Percentiles rank a stretch among this genome's conserved stretches.
Evolutionary conservation across 2,797 vertebrate species (phyloP).

Genomic region (Sebastes kiyomatsui): DNA sequence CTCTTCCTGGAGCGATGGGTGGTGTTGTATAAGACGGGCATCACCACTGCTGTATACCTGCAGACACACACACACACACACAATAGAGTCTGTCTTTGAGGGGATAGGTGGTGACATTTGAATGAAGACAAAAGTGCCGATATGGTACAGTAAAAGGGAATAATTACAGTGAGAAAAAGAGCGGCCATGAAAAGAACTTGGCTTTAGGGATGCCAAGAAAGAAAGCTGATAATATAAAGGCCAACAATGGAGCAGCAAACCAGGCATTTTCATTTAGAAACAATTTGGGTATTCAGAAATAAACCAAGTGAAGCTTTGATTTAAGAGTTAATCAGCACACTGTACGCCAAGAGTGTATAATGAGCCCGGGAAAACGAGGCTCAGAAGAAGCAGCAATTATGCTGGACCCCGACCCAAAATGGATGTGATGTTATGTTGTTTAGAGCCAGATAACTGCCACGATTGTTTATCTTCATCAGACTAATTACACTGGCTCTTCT

Average conservation of each 20-base stretch:
- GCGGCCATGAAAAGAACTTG: neutral
- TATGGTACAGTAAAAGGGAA: neutral
- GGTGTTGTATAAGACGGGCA: conserved; percentile 92
- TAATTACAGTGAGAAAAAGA: conserved; percentile 27
- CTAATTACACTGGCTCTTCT: conserved; percentile 66
- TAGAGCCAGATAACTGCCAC: conserved; percentile 68
- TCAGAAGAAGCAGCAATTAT: conserved; percentile 60
- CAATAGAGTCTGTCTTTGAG: neutral
- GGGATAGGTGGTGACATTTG: conserved; percentile 25
- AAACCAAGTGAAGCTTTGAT: conserved; percentile 53
- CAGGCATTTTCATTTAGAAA: conserved; percentile 45
- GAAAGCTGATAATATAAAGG: conserved; percentile 13
- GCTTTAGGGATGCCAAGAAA: conserved; percentile 23
- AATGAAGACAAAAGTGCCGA: conserved; percentile 36
- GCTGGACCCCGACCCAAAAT: conserved; percentile 54
- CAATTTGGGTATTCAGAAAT: conserved; percentile 64
- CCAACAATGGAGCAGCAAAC: conserved; percentile 45
- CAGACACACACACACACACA: conserved; percentile 8
- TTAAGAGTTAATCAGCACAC: conserved; percentile 66
- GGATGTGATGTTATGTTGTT: conserved; percentile 65
- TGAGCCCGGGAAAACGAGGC: conserved; percentile 53
- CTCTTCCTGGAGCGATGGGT: conserved; percentile 91
- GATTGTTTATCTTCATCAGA: conserved; percentile 73
- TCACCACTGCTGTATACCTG: conserved; percentile 95
- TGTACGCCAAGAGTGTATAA: conserved; percentile 58